Evolutionary conservation across 2,797 vertebrate genomes (phyloP), one percentile per base, ranked within the genome.

Genomic region (Malacoctenus gilli): DNA sequence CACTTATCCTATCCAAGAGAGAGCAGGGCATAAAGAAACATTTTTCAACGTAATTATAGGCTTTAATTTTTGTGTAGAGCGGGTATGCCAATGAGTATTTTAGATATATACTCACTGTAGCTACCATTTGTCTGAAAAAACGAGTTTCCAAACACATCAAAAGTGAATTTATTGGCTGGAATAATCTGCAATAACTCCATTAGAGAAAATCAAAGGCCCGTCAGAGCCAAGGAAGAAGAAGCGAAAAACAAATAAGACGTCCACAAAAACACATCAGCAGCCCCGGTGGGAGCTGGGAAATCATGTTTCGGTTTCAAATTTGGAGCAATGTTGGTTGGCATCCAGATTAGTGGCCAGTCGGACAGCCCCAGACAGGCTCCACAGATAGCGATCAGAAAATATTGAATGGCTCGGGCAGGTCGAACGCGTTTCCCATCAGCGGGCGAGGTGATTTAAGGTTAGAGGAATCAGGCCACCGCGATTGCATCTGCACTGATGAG

Each of bases 261-360:
- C n/a, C n/a, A n/a, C n/a, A n/a, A n/a, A n/a, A n/a, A n/a, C 25
- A 28, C 5, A 11, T 15, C 15, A 48, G n/a, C 0, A 16, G 9
- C 14, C 22, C 13, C 46, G 13, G 14, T n/a, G 16, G 9, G 14
- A 2, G 39, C 43, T n/a, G 1, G 3, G 40, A 54, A 36, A 37
- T 48, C 15, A 15, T 4, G 9, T 59, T 49, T 44, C 34, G 13
- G 8, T 49, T 41, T 28, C 49, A 12, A 47, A 42, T 12, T 22
- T 56, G 28, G 12, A 36, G 35, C 16, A 50, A 19, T 51, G 49
- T 37, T 32, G 9, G 49, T 37, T 32, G 9, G 25, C 25, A 28
- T 28, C 25, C 9, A 28, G 13, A 49, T 65, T 19, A 32, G 7
- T 21, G 34, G 18, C 6, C 16, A 42, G n/a, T 28, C 13, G 23